A percentile compares a stretch with the other conserved stretches of the same genome.
phyloP scores from a whole-genome alignment of 1,140 invertebrate species.

The Formica selysi region DNA sequence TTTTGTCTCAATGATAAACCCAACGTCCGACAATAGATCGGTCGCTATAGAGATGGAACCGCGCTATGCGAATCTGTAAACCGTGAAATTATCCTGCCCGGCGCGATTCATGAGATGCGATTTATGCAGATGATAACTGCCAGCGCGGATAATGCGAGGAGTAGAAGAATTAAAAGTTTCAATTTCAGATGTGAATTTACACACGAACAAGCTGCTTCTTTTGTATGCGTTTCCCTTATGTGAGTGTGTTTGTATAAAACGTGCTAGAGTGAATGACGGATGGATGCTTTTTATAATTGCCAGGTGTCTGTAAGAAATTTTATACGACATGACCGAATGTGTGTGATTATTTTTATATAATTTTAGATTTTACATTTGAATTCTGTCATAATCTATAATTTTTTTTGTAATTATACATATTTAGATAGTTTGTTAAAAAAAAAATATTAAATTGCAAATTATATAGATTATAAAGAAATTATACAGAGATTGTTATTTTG shows the following conservation, averaged over 20 bases:
- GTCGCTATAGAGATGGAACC: slow-evolving; percentile 31
- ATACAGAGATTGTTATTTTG: not conserved
- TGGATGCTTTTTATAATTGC: not conserved
- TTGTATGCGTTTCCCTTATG: not conserved
- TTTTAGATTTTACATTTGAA: not conserved
- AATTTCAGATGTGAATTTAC: slow-evolving; percentile 1
- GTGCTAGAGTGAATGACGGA: not conserved
- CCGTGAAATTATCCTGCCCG: slow-evolving; percentile 61
- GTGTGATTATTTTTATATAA: not conserved
- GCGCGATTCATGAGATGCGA: slow-evolving; percentile 34
- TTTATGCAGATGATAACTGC: slow-evolving; percentile 56
- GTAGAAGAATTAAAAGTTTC: slow-evolving; percentile 45
- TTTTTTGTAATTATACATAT: too few species aligned
- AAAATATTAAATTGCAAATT: not conserved
- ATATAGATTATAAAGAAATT: not conserved
- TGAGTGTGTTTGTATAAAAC: not conserved
- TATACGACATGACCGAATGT: not conserved
- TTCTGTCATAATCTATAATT: not conserved
- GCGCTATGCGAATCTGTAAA: slow-evolving; percentile 36
- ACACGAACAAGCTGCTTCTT: not conserved
- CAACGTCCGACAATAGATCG: slow-evolving; percentile 55
- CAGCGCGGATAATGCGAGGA: slow-evolving; percentile 13
- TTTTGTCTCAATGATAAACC: slow-evolving; percentile 57
- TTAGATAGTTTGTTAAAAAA: not conserved
- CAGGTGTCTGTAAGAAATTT: not conserved